Percentiles rank a stretch among this genome's conserved stretches.
phyloP scores from a whole-genome alignment of 2,113 vertebrate species.

The Chinchilla lanigera region DNA sequence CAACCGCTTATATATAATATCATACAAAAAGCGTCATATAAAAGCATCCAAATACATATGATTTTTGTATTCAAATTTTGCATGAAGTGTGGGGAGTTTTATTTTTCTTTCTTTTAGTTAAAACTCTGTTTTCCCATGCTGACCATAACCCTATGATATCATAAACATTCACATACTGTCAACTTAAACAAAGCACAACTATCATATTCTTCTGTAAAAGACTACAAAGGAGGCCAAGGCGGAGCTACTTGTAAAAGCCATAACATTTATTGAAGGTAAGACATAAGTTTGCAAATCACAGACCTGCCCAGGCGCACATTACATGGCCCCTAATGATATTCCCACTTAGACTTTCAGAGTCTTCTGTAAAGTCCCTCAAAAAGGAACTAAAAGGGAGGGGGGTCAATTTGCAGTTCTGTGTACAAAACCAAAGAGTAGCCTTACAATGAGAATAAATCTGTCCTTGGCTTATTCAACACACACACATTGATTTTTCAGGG shows the following conservation, averaged over 20 bases:
- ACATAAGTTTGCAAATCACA: slow-evolving; percentile 59
- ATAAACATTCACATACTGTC: not conserved
- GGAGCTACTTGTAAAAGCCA: not conserved
- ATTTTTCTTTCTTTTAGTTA: not conserved
- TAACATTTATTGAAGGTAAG: slow-evolving; percentile 65
- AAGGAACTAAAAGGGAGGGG: not conserved
- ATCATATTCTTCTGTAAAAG: slow-evolving; percentile 13
- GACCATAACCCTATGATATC: not conserved
- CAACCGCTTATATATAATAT: not conserved
- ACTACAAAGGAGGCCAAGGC: slow-evolving; percentile 65
- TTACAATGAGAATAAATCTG: not conserved
- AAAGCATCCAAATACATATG: not conserved
- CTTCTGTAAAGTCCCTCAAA: not conserved
- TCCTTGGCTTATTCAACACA: not conserved
- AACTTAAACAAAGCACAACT: not conserved
- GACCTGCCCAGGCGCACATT: not conserved
- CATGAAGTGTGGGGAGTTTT: not conserved
- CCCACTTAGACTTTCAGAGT: not conserved
- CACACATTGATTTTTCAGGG: slow-evolving; percentile 28
- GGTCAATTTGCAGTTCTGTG: not conserved
- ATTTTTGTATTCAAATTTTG: not conserved
- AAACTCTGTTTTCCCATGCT: slow-evolving; percentile 10
- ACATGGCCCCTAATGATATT: not conserved
- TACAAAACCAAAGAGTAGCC: slow-evolving; percentile 3
- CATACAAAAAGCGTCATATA: not conserved